Evolutionary conservation across 2,113 vertebrate species (phyloP).

Genomic region (Gymnarchus niloticus): DNA sequence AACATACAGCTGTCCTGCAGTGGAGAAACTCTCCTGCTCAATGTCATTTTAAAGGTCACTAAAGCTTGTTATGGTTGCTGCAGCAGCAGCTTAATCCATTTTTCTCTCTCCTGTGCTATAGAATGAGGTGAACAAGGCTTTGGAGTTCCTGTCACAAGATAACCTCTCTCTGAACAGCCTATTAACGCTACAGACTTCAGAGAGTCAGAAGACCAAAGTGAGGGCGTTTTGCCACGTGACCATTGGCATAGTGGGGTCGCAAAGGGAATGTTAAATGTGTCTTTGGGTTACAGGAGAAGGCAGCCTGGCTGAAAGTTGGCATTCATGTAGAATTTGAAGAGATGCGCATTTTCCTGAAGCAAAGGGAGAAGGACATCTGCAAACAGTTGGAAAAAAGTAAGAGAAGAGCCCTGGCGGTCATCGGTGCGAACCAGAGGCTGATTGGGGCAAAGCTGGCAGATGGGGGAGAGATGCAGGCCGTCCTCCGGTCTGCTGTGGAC

Average conservation of each 20-base stretch:
- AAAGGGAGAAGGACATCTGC: slow-evolving; percentile 44
- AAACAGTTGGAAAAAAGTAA: slow-evolving; percentile 28
- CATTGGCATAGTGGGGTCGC: not conserved
- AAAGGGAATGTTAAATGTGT: not conserved
- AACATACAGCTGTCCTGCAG: not conserved
- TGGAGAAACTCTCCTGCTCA: too few species aligned
- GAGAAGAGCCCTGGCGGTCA: slow-evolving; percentile 14
- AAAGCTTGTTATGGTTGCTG: too few species aligned
- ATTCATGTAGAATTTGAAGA: slow-evolving; percentile 42
- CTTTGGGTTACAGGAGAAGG: slow-evolving; percentile 31
- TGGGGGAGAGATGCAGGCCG: slow-evolving; percentile 27
- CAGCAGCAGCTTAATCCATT: too few species aligned
- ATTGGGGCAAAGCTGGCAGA: slow-evolving; percentile 33
- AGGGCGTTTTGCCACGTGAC: not conserved
- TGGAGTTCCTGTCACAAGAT: slow-evolving; percentile 26
- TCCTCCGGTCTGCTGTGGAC: slow-evolving; percentile 22
- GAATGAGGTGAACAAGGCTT: slow-evolving; percentile 22
- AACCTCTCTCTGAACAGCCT: slow-evolving; percentile 4
- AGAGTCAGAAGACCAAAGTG: slow-evolving; percentile 37
- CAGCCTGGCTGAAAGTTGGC: slow-evolving; percentile 29
- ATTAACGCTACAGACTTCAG: slow-evolving; percentile 30
- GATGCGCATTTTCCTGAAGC: slow-evolving; percentile 44
- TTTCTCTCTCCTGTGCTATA: slow-evolving; percentile 21
- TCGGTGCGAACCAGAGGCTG: slow-evolving; percentile 10
- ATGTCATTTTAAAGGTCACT: too few species aligned